Conservation (phyloP, 2,888 invertebrate species). For the Scotopteryx bipunctaria region DNA sequence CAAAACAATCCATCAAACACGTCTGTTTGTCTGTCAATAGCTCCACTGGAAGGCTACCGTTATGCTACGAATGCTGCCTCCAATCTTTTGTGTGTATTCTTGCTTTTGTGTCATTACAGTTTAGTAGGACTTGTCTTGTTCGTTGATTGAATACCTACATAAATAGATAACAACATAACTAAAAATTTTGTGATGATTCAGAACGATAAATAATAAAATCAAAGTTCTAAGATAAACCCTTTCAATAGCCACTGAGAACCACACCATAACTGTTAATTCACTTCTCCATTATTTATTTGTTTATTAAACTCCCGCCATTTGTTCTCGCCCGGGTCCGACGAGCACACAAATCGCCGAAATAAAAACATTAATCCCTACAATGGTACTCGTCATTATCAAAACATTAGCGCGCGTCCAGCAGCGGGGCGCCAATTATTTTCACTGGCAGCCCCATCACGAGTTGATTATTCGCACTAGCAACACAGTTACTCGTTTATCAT, state of each 20-base stretch:
- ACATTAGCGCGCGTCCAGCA: constrained; percentile 72
- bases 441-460: constrained; percentile 73
- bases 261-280: constrained; percentile 19
- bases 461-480: constrained; percentile 66
- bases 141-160: constrained; percentile 14
- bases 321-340: constrained; percentile 39
- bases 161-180: too few relatives aligned
- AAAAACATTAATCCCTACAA: constrained; percentile 70
- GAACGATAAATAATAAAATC: background rate
- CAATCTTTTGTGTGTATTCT: constrained; percentile 11
- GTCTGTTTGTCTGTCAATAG: constrained; percentile 43
- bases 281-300: constrained; percentile 48
- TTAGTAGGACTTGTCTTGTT: constrained; percentile 4
- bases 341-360: constrained; percentile 69
- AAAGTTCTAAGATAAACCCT: constrained; percentile 2
- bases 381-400: constrained; percentile 77
- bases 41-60: constrained; percentile 37
- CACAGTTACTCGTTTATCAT: constrained; percentile 70
- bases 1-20: constrained; percentile 50
- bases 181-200: too few relatives aligned
- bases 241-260: constrained; percentile 4
- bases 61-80: constrained; percentile 22
- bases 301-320: constrained; percentile 51
- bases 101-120: constrained; percentile 14
- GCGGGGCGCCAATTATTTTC: constrained; percentile 81